Evolutionary conservation across 2,888 invertebrate species (phyloP), one percentile per base, ranked within the genome.

Genomic region (Galerucella calmariensis): DNA sequence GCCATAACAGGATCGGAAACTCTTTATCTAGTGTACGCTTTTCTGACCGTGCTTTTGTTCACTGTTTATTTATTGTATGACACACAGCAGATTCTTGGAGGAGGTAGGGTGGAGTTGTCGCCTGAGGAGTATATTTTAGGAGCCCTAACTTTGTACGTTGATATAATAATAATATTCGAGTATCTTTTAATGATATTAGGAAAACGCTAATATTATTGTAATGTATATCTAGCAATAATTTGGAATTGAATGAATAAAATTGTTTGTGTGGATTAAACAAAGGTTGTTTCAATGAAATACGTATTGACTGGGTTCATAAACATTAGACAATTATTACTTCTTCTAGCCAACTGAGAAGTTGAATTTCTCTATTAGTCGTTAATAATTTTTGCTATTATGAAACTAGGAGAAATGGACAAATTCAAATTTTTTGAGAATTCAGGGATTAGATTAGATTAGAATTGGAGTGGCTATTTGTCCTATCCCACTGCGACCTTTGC

Each of bases 51-150:
- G 8, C 11, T 72, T 91, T 84, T 89, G 89, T 78, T 82, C 90
- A 67, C 67, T 8, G 56, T 78, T 85, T 92, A 90, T 83, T 85
- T 93, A 79, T 89, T 91, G 79, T 92, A 89, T 79, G 92, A 92
- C 84, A 90, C 92, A 14, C 92, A 93, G 87, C 88, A 90, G 85
- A 88, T 93, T 56, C 89, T 93, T 85, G 92, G 93, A 16, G 92
- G 92, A 16, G 87, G 90, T 77, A 89, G 89, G 79, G 86, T 90
- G 77, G 90, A 91, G 80, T 78, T 93, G 69, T 89, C 88, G 56
- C 90, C 92, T 0, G 92, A 93, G 82, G 93, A 92, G 83, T 90
- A 92, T 80, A 88, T 93, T 79, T 90, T 88, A 77, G 92, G 90
- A 8, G 90, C 92, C 3, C 87, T 91, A 51, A 90, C 90, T 81